Conservation (phyloP, 2,888 invertebrate genomes). For the Trichogramma evanescens region DNA sequence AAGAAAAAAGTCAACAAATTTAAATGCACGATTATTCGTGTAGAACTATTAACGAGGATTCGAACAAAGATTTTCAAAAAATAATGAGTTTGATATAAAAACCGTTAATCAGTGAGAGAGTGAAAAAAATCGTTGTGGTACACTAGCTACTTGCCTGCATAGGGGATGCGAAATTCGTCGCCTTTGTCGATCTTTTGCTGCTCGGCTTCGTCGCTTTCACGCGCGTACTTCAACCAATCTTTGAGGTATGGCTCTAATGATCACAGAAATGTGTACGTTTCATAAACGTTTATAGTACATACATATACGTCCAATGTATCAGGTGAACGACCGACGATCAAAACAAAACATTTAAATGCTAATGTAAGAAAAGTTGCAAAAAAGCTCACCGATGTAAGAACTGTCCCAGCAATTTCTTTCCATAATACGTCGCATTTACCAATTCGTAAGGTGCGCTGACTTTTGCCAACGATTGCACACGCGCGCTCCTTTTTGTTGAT, state of each 20-base stretch:
- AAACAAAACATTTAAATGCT: neutral
- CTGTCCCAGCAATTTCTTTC: conserved; percentile 25
- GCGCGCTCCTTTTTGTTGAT: no score
- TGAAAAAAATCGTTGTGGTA: neutral
- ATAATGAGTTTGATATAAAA: neutral
- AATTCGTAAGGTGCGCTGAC: no score
- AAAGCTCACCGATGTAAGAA: conserved; percentile 29
- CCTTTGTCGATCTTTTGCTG: conserved; percentile 24
- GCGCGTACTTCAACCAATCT: conserved; percentile 35
- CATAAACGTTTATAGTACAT: neutral
- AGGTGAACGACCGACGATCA: no score
- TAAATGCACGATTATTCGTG: no score
- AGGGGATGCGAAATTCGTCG: conserved; percentile 32
- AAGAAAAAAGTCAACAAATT: no score
- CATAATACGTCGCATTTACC: neutral
- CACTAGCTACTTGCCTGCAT: conserved; percentile 28
- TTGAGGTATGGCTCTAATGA: conserved; percentile 26
- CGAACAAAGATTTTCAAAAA: no score
- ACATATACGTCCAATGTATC: no score
- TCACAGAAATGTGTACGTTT: neutral
- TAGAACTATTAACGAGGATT: no score
- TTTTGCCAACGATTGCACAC: no score
- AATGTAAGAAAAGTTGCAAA: neutral
- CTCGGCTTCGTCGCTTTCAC: conserved; percentile 24
- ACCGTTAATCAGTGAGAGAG: neutral